These are phyloP conservation scores for Aphidius gifuensis DNA, from an alignment of 1,140 invertebrate genomes.

Conservation along the genomic window DNA sequence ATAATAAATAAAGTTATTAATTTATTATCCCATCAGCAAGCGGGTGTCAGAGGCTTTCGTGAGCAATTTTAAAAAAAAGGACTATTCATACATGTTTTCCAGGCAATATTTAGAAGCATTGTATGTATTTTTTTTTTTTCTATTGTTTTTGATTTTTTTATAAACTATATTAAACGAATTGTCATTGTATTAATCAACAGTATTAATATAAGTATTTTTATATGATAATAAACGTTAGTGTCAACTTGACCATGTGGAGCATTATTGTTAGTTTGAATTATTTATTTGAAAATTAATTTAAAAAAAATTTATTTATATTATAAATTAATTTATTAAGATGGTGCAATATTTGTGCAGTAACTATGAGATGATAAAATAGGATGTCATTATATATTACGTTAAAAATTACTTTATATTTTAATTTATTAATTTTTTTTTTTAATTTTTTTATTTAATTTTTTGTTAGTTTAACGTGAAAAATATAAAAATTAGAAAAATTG, in stretches of 20 bases:
- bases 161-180: slow-evolving; percentile 14
- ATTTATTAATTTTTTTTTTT: slow-evolving; percentile 21
- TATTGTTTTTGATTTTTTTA: slow-evolving; percentile 21
- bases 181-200: slow-evolving; percentile 2
- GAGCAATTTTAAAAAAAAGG: slow-evolving; percentile 43
- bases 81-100: slow-evolving; percentile 43
- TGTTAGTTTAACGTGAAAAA: slow-evolving; percentile 35
- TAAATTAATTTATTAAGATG: slow-evolving; percentile 31
- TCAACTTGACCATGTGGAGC: slow-evolving; percentile 56
- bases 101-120: slow-evolving; percentile 36
- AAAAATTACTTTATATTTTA: slow-evolving; percentile 38
- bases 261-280: slow-evolving; percentile 50
- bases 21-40: slow-evolving; percentile 49
- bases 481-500: slow-evolving; percentile 9
- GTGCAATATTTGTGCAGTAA: slow-evolving; percentile 41
- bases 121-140: background rate
- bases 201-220: slow-evolving; percentile 29
- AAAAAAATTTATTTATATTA: slow-evolving; percentile 27
- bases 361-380: slow-evolving; percentile 40
- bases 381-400: slow-evolving; percentile 36
- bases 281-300: background rate
- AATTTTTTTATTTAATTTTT: slow-evolving; percentile 30
- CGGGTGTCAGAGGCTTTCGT: slow-evolving; percentile 45
- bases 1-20: slow-evolving; percentile 4
- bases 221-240: slow-evolving; percentile 41